Conservation (phyloP, 1,140 invertebrate genomes). For the Metaphire vulgaris region DNA sequence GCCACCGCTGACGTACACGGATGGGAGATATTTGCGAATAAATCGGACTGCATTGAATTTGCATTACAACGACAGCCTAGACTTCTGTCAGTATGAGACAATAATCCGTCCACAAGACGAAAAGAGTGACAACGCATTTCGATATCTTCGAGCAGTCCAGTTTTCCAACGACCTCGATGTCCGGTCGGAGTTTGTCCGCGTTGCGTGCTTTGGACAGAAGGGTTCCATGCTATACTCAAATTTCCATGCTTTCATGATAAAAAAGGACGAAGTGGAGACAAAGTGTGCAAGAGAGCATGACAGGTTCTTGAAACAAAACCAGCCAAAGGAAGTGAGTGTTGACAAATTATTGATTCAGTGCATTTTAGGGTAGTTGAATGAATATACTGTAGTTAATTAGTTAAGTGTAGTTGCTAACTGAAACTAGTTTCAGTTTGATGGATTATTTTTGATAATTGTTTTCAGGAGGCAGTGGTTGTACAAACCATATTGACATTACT, state of each 20-base stretch:
- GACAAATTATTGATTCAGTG: slow-evolving; percentile 29
- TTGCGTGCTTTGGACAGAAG: slow-evolving; percentile 38
- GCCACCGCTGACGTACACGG: slow-evolving; percentile 49
- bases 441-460: too few relatives aligned
- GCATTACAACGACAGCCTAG: slow-evolving; percentile 38
- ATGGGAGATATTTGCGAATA: slow-evolving; percentile 38
- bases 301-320: not conserved
- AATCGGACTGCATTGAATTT: slow-evolving; percentile 37
- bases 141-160: slow-evolving; percentile 17
- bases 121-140: slow-evolving; percentile 30
- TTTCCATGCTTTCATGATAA: slow-evolving; percentile 52
- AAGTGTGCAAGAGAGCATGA: slow-evolving; percentile 26
- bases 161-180: slow-evolving; percentile 25
- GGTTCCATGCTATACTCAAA: slow-evolving; percentile 47
- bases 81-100: slow-evolving; percentile 43
- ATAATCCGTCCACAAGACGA: slow-evolving; percentile 38
- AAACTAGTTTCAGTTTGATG: too few relatives aligned
- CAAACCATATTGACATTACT: too few relatives aligned
- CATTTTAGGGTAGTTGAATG: too few relatives aligned
- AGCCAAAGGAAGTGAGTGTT: slow-evolving; percentile 15
- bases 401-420: too few relatives aligned
- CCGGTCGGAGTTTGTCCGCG: slow-evolving; percentile 40
- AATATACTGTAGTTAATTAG: too few relatives aligned
- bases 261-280: slow-evolving; percentile 43
- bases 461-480: too few relatives aligned